Base-by-base conservation (phyloP, 1,140 invertebrate genomes). In the Coenobita brevimanus region DNA sequence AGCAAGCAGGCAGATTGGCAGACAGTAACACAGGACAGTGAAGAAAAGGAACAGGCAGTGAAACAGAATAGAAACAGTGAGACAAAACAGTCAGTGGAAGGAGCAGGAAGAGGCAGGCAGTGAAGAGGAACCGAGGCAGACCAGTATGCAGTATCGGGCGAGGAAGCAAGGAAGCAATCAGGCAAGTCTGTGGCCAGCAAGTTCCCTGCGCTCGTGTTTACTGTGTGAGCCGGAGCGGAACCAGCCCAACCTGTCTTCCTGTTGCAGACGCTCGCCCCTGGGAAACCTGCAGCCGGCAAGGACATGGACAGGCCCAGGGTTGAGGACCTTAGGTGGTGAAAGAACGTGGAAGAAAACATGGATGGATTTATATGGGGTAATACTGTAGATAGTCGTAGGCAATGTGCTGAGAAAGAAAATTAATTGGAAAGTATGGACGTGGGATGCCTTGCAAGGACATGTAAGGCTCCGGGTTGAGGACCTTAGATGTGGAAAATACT, bases 121-220 rank as follows among this genome's bases (percentile, higher is more conserved):
- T 13, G 15, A 41, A 57, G 10, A 27, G 13, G n/a, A 1, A n/a
- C 27, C 10, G 46, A 4, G 24, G 21, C 21, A 21, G 17, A 50
- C 46, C 24, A 13, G 17, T 38, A 54, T n/a, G 41, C 17, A 30
- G 27, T 69, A 71, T 46, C 33, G 15, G 43, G n/a, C 15, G 21
- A 33, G 33, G 50, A 76, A 76, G 82, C 82, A 64, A 60, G 46
- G 82, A 84, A 73, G 54, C 69, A 84, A 73, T 84, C 82, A 84
- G 73, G 67, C 82, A 73, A 78, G 71, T 78, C 71, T 85, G 82
- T 54, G 82, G 82, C 82, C 54, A 24, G 30, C 21, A 33, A 85
- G 73, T 82, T 82, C 80, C 80, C 62, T 43, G 24, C 60, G 46
- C 46, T 50, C 46, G 69, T 85, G 82, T 85, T 85, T 85, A 85